Evolutionary conservation across 2,797 vertebrate species (phyloP), one percentile per base, ranked within the genome.

Genomic region (Rachycentron canadum): DNA sequence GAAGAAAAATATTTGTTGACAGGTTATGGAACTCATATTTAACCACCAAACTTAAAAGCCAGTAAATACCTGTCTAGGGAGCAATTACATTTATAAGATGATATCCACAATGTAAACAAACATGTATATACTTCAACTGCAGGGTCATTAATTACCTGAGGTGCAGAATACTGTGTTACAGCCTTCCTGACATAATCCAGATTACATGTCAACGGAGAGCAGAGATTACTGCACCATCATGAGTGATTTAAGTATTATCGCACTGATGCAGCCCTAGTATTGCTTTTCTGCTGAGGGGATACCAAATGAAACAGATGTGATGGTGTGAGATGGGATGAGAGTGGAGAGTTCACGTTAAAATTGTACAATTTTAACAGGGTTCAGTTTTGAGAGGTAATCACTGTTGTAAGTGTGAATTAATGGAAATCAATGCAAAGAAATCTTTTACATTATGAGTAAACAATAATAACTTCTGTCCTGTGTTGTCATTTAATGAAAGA

Each of bases 121-220:
- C 67, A 7, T 11, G 12, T 4, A 57, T 19, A 25, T 16, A 52
- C 52, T 55, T 73, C 50, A 25, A 17, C 59, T 65, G 17, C 11
- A 5, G 59, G 53, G 32, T 77, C 9, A 76, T 74, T 90, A 86
- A 91, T 90, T 88, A 85, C 63, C 85, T 80, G 72, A 36, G 65
- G 78, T 78, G 76, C 59, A 85, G 76, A 81, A 80, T 50, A 56
- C 73, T 73, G 66, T 2, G 19, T 88, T 84, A 76, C 82, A 74
- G 79, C 34, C 56, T 57, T 79, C 69, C 69, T 83, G 83, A 89
- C 83, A 82, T 92, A 93, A 94, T 93, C 91, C 88, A 91, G 89
- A 93, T 90, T 90, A 92, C 69, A 90, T 89, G 87, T 85, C 77
- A 87, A 60, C 55, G 50, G 81, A 88, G 83, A 90, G 78, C 12